Percentiles rank a stretch among this genome's conserved stretches.
These are phyloP conservation scores for Otocyon megalotis DNA, from an alignment of 2,113 vertebrate species.

Conservation along the genomic window DNA sequence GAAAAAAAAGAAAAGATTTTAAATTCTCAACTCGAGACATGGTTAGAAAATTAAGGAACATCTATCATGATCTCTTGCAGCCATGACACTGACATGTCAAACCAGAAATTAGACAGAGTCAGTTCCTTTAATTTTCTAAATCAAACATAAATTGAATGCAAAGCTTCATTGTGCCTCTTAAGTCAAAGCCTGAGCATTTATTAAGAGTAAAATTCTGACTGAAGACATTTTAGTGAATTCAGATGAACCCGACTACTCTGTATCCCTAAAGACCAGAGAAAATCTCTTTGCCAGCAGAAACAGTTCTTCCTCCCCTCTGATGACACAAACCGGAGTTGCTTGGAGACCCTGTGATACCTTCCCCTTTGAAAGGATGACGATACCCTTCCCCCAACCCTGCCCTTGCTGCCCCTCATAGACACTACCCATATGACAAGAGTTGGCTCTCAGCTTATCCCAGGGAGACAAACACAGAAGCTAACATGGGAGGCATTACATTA, in stretches of 20 bases:
- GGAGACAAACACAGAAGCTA: background rate
- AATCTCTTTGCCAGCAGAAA: too few relatives aligned
- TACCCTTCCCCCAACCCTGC: background rate
- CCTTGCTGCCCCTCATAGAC: background rate
- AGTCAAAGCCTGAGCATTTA: background rate
- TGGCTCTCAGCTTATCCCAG: background rate
- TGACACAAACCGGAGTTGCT: background rate
- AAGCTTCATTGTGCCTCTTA: background rate
- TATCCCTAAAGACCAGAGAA: background rate
- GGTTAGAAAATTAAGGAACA: background rate
- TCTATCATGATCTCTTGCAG: background rate
- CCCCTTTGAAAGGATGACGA: background rate
- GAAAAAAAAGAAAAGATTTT: background rate
- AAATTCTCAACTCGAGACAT: slow-evolving; percentile 6
- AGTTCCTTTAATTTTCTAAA: background rate
- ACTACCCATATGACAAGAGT: background rate
- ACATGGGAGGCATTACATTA: background rate
- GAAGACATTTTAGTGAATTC: background rate
- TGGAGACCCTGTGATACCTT: background rate
- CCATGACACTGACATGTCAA: background rate
- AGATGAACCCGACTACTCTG: background rate
- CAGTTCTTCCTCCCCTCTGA: background rate
- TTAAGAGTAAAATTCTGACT: background rate
- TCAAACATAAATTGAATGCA: background rate
- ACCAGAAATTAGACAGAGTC: slow-evolving; percentile 37